Conservation (phyloP, 2,797 vertebrate species). For the Dipus sagitta region DNA sequence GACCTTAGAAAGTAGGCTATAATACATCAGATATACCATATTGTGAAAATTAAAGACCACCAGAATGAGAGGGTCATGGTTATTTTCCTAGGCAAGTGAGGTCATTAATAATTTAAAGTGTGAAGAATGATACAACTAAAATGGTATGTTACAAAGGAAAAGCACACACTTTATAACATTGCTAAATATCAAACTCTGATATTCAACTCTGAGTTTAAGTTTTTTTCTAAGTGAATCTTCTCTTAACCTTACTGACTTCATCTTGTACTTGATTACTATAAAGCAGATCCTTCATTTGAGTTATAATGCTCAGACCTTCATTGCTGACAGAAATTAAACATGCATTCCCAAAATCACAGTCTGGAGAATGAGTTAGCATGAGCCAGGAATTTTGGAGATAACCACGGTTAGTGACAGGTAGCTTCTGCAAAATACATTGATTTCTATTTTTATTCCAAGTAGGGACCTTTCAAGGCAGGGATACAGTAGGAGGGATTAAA, state of each 20-base stretch:
- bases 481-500: too few species aligned
- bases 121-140: background rate
- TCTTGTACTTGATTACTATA: background rate
- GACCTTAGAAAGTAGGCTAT: background rate
- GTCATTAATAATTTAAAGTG: background rate
- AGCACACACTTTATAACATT: background rate
- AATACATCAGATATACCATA: background rate
- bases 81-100: background rate
- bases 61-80: background rate
- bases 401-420: background rate
- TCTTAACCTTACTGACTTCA: conserved; percentile 10
- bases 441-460: conserved; percentile 36
- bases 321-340: background rate
- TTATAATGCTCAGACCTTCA: background rate
- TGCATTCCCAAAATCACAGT: background rate
- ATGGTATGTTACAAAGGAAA: background rate
- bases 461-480: background rate
- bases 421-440: conserved; percentile 46
- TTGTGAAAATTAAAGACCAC: too few species aligned
- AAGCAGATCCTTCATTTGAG: background rate
- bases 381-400: background rate
- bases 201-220: background rate
- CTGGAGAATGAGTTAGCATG: background rate
- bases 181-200: background rate
- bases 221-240: conserved; percentile 34